Base-by-base conservation (phyloP, 2,797 vertebrate species). In the Xyrichtys novacula region DNA sequence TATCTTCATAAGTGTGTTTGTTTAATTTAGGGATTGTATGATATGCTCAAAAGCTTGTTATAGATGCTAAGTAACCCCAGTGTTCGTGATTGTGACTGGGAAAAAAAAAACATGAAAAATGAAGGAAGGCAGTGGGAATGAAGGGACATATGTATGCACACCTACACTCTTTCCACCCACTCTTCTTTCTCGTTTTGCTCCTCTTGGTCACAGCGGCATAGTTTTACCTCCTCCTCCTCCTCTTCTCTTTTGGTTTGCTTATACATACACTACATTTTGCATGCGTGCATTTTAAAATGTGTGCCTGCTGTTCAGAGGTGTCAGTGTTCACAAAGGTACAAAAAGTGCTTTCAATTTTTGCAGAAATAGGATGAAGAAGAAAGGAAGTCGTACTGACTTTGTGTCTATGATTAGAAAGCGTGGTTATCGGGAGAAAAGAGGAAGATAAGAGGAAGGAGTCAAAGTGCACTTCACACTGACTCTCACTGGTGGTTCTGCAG, bases 1-100 rank as follows among this genome's bases (percentile, higher is more conserved):
- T 39, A 42, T 76, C 34, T 76, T 5, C 25, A 42, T 61, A 53
- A 31, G 11, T 50, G 34, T 43, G 4, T 46, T 65, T 80, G 38
- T 79, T 83, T 88, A 80, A 87, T 85, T 85, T 58, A 75, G 57
- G 85, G 68, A 80, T 87, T 76, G 73, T 79, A 60, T 84, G 83
- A 91, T 92, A 80, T 89, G 85, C 82, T 89, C 54, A 72, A 91
- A 89, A 86, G 77, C 84, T 86, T 78, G 85, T 89, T 90, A 85
- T 64, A 88, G 74, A 87, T 86, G 82, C 77, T 70, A 83, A 85
- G 78, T 89, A 79, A 84, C 59, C 40, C 31, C 54, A 61, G 65
- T 84, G 70, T 85, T 84, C n/a, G 15, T 52, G 65, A 86, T 86
- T 76, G 59, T 55, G 23, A 74, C 28, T 7, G 40, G 65, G 59